phyloP scores from a whole-genome alignment of 2,888 invertebrate genomes.

The Ommatoiulus sabulosus region DNA sequence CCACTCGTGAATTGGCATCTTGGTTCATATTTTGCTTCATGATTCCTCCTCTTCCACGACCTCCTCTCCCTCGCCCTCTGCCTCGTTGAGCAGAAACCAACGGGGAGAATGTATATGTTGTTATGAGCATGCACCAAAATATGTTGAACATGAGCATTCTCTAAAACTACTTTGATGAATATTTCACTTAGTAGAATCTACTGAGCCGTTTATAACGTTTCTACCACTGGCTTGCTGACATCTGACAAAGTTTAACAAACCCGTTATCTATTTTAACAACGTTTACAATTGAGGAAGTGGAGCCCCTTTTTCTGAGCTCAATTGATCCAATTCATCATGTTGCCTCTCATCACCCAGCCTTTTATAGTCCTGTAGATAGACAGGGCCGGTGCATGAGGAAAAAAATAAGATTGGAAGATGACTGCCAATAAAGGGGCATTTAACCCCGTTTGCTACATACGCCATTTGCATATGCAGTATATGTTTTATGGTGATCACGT shows the following conservation, averaged over 20 bases:
- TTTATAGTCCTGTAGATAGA: not conserved
- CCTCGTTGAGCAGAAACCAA: not conserved
- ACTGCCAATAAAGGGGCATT: not conserved
- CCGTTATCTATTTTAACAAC: not conserved
- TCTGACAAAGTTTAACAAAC: constrained; percentile 14
- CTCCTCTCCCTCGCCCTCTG: not conserved
- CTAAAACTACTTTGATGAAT: not conserved
- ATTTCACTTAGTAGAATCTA: not conserved
- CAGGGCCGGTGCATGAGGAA: not conserved
- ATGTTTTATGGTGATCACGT: no score
- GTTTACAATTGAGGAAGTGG: constrained; percentile 18
- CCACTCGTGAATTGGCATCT: constrained; percentile 85
- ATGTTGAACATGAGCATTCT: constrained; percentile 30
- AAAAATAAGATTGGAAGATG: constrained; percentile 6
- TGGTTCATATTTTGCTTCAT: constrained; percentile 66
- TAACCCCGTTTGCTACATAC: not conserved
- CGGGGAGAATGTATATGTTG: not conserved
- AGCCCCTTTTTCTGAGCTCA: not conserved
- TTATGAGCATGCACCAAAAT: constrained; percentile 21
- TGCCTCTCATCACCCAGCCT: not conserved
- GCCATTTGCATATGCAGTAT: not conserved
- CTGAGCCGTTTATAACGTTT: not conserved
- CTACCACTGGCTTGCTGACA: not conserved
- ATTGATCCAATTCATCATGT: not conserved
- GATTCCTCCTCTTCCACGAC: constrained; percentile 30